phyloP scores from a whole-genome alignment of 64 coral and sea anemone genomes.

The Dendrophyllia cribrosa region DNA sequence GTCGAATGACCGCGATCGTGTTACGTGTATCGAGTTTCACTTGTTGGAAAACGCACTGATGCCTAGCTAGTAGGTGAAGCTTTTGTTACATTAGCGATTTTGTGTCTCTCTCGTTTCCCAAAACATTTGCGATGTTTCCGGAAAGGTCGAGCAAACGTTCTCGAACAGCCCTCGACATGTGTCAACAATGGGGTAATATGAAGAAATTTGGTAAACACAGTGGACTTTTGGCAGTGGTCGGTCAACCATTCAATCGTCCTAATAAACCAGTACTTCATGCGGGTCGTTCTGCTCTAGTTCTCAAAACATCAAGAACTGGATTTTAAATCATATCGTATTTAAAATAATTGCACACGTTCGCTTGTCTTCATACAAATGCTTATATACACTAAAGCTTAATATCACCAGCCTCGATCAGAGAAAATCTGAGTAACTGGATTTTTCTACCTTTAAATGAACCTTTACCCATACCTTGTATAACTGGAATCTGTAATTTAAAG shows the following conservation, averaged over 20 bases:
- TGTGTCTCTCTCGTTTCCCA: too few relatives aligned
- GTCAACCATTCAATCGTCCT: not conserved
- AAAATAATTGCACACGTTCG: not conserved
- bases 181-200: not conserved
- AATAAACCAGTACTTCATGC: not conserved
- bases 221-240: not conserved
- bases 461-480: not conserved
- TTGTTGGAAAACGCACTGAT: too few relatives aligned
- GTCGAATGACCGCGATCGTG: not conserved
- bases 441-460: not conserved
- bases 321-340: slow-evolving; percentile 5
- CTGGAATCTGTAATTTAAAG: not conserved
- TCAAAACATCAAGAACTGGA: not conserved
- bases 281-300: not conserved
- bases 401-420: too few relatives aligned
- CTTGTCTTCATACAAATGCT: not conserved
- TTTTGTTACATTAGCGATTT: too few relatives aligned
- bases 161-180: not conserved
- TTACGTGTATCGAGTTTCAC: not conserved
- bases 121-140: not conserved
- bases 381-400: too few relatives aligned
- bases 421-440: too few relatives aligned
- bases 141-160: not conserved
- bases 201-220: slow-evolving; percentile 9
- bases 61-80: too few relatives aligned